Conservation (phyloP, 2,888 invertebrate genomes). For the Salticus scenicus region DNA sequence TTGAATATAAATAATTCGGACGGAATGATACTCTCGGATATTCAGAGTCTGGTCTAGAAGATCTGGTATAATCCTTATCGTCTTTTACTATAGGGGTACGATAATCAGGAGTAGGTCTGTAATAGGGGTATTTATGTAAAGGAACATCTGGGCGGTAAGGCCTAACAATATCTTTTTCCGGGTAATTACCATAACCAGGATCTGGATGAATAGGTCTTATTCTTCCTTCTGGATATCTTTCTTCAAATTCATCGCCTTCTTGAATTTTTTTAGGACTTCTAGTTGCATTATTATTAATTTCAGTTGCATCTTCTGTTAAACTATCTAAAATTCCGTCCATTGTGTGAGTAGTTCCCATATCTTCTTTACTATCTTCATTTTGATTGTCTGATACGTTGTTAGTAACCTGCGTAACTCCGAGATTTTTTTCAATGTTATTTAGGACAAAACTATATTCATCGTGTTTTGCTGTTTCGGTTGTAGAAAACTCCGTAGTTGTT, state of each 20-base stretch:
- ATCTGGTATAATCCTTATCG: slow-evolving; percentile 25
- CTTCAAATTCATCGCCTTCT: not conserved
- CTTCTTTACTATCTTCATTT: too few relatives aligned
- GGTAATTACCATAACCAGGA: slow-evolving; percentile 33
- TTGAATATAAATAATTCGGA: slow-evolving; percentile 17
- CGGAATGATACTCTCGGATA: slow-evolving; percentile 21
- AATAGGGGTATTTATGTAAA: slow-evolving; percentile 43
- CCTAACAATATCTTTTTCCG: slow-evolving; percentile 17
- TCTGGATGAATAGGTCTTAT: slow-evolving; percentile 45
- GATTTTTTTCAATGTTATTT: too few relatives aligned
- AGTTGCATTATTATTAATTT: slow-evolving; percentile 13
- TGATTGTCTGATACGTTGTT: too few relatives aligned
- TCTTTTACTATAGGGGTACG: slow-evolving; percentile 40
- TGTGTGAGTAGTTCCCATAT: too few relatives aligned
- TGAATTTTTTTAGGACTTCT: slow-evolving; percentile 44
- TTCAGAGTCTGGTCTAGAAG: slow-evolving; percentile 38
- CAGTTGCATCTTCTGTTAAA: too few relatives aligned
- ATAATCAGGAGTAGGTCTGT: slow-evolving; percentile 44
- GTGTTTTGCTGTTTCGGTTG: too few relatives aligned
- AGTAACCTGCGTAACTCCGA: too few relatives aligned
- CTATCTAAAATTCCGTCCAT: too few relatives aligned
- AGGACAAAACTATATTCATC: too few relatives aligned
- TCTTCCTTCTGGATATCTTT: slow-evolving; percentile 39
- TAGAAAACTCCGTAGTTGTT: too few relatives aligned
- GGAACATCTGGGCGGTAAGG: slow-evolving; percentile 61